A percentile compares a stretch with the other conserved stretches of the same genome.
Evolutionary conservation across 2,113 vertebrate genomes (phyloP).

Genomic region (Dendropsophus ebraccatus): DNA sequence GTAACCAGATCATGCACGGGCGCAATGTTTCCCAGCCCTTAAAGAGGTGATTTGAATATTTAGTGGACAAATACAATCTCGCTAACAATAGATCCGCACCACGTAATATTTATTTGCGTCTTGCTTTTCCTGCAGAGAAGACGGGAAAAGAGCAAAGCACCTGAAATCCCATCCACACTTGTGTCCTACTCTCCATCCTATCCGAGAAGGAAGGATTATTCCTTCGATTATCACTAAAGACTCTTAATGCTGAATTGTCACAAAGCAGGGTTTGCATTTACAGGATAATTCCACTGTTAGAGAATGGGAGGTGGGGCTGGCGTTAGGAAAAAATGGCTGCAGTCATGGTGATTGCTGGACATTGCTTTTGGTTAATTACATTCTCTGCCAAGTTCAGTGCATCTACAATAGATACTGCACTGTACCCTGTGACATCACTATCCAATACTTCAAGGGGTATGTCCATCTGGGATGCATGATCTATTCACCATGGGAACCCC

Average conservation of each 20-base stretch:
- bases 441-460: too few species aligned
- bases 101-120: slow-evolving; percentile 28
- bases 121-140: neutral
- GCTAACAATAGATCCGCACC: slow-evolving; percentile 26
- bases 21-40: slow-evolving; percentile 37
- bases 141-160: slow-evolving; percentile 38
- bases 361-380: neutral
- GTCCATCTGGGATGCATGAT: too few species aligned
- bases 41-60: slow-evolving; percentile 53
- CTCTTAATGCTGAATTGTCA: slow-evolving; percentile 1
- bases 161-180: slow-evolving; percentile 20
- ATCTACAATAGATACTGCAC: neutral
- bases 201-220: slow-evolving; percentile 1
- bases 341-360: neutral
- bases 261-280: slow-evolving; percentile 13
- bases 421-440: too few species aligned
- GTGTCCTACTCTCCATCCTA: slow-evolving; percentile 14
- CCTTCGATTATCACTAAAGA: slow-evolving; percentile 22
- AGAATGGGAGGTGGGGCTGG: neutral
- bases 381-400: neutral
- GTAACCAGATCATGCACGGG: slow-evolving; percentile 47
- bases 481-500: too few species aligned
- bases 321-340: neutral
- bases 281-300: neutral
- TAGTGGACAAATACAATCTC: slow-evolving; percentile 53